Conservation (phyloP, 2,888 invertebrate species). For the Lepidochitona cinerea region DNA sequence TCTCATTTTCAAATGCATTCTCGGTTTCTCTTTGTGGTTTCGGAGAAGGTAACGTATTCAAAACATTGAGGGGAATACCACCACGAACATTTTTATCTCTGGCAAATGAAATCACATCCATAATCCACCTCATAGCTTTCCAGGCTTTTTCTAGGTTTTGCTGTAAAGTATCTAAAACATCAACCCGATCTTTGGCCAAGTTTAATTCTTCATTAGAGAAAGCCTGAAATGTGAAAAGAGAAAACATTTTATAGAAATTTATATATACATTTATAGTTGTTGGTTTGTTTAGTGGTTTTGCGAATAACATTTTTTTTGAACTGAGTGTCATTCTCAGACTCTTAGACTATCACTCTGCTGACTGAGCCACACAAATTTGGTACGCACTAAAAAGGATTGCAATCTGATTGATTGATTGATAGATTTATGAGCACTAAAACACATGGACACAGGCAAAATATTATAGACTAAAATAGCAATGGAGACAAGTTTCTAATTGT, state of each 20-base stretch:
- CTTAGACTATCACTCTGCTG: too few relatives aligned
- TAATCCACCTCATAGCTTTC: constrained; percentile 96
- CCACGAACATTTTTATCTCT: constrained; percentile 78
- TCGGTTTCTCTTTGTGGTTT: constrained; percentile 16
- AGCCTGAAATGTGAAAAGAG: constrained; percentile 77
- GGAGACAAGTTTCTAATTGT: too few relatives aligned
- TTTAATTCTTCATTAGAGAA: constrained; percentile 91
- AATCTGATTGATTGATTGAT: too few relatives aligned
- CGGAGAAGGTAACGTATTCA: constrained; percentile 41
- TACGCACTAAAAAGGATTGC: too few relatives aligned
- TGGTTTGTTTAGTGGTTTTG: neutral
- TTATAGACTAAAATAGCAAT: too few relatives aligned
- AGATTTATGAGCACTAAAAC: too few relatives aligned
- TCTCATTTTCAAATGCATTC: constrained; percentile 26
- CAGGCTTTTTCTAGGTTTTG: constrained; percentile 88
- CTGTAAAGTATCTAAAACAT: constrained; percentile 87
- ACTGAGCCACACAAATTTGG: too few relatives aligned
- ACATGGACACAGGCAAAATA: too few relatives aligned
- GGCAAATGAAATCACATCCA: constrained; percentile 95
- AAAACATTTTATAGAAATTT: neutral
- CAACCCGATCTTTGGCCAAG: constrained; percentile 86
- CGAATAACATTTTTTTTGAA: neutral
- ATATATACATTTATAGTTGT: constrained; percentile 14
- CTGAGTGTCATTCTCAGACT: neutral
- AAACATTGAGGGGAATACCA: constrained; percentile 68